Conservation (phyloP, 2,888 invertebrate genomes). For the Eupithecia vulgata region DNA sequence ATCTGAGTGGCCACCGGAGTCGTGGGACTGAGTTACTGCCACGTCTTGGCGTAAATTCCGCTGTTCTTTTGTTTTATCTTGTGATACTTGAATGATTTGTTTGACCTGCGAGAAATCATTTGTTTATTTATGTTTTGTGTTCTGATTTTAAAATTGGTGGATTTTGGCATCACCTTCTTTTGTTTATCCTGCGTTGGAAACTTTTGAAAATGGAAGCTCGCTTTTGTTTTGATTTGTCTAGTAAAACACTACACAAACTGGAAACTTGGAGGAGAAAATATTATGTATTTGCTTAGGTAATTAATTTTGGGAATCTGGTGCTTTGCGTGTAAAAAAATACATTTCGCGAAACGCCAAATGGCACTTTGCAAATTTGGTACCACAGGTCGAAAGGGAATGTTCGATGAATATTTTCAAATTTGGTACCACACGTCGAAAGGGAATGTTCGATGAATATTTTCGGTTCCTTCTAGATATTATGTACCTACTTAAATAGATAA, state of each 20-base stretch:
- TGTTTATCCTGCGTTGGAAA: not conserved
- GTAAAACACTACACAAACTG: not conserved
- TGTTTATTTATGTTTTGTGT: conserved; percentile 4
- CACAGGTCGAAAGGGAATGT: too few relatives aligned
- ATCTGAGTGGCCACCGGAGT: conserved; percentile 68
- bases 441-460: not conserved
- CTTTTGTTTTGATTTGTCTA: not conserved
- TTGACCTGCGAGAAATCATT: conserved; percentile 33
- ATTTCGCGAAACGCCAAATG: too few relatives aligned
- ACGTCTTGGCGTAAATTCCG: conserved; percentile 72
- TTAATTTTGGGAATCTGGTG: too few relatives aligned
- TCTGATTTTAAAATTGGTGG: not conserved
- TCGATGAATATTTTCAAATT: too few relatives aligned
- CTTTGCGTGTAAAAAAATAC: too few relatives aligned
- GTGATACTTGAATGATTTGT: conserved; percentile 28
- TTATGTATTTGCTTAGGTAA: not conserved
- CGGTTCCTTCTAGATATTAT: not conserved
- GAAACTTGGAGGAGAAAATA: not conserved
- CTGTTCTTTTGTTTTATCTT: conserved; percentile 75
- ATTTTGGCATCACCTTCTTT: not conserved
- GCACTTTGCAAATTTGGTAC: too few relatives aligned
- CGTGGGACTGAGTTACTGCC: conserved; percentile 69
- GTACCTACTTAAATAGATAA: not conserved
- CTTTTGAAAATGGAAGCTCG: not conserved
- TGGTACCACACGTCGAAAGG: too few relatives aligned